Percentiles rank a stretch among this genome's conserved stretches.
Evolutionary conservation across 2,888 invertebrate genomes (phyloP).

Genomic region (Physocephala rufipes): DNA sequence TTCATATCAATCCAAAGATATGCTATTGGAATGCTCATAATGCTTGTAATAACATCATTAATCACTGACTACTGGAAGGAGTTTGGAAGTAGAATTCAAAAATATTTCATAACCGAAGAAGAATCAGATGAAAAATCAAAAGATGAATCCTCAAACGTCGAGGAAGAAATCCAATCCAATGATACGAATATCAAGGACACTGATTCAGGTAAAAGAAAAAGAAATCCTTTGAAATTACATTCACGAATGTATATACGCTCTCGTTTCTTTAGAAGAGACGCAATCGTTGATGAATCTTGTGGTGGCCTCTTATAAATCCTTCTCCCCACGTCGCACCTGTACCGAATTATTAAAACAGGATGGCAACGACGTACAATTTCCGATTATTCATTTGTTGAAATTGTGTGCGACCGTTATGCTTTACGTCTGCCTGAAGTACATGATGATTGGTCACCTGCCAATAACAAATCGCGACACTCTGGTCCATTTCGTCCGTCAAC

Average conservation of each 20-base stretch:
- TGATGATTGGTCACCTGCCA: conserved; percentile 72
- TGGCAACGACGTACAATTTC: conserved; percentile 68
- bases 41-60: conserved; percentile 40
- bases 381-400: conserved; percentile 77
- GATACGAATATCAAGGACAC: conserved; percentile 2
- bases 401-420: conserved; percentile 73
- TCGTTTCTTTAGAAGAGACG: conserved; percentile 5
- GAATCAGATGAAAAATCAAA: neutral
- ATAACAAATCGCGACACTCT: conserved; percentile 70
- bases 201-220: conserved; percentile 9
- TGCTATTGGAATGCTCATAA: conserved; percentile 15
- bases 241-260: neutral
- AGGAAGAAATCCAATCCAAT: conserved; percentile 20
- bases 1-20: neutral
- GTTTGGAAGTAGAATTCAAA: neutral
- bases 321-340: conserved; percentile 74
- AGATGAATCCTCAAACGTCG: neutral
- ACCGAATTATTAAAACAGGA: conserved; percentile 69
- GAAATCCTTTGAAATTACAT: no score
- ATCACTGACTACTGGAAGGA: conserved; percentile 44
- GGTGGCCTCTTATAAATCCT: conserved; percentile 66
- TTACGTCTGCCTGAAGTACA: conserved; percentile 74
- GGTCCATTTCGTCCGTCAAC: conserved; percentile 68
- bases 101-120: neutral
- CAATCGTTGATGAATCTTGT: conserved; percentile 30